Percentiles rank a stretch among this genome's conserved stretches.
Evolutionary conservation across 2,888 invertebrate species (phyloP).

Genomic region (Monoplex corrugatus): DNA sequence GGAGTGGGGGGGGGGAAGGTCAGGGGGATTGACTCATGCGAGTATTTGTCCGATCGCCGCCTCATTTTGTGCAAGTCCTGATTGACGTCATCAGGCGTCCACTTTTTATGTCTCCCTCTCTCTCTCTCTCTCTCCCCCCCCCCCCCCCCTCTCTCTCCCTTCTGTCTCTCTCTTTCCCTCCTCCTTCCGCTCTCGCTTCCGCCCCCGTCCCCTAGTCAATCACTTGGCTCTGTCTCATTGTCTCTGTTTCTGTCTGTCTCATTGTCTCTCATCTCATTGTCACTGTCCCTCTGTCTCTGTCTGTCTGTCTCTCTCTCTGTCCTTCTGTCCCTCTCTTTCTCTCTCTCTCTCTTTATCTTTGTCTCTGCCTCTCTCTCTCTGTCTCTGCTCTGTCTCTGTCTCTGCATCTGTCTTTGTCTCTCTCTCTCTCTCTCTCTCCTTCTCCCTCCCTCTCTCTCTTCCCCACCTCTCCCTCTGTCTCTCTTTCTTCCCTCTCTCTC

Average conservation of each 20-base stretch:
- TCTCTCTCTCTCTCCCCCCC: background rate
- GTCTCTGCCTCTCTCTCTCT: slow-evolving; percentile 8
- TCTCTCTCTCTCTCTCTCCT: background rate
- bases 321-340: background rate
- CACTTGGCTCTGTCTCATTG: background rate
- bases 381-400: slow-evolving; percentile 32
- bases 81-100: too few relatives aligned
- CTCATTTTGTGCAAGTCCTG: too few relatives aligned
- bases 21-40: too few relatives aligned
- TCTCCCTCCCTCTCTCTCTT: too few relatives aligned
- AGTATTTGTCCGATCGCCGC: too few relatives aligned
- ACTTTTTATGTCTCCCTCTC: too few relatives aligned
- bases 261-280: background rate
- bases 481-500: too few relatives aligned
- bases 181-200: background rate
- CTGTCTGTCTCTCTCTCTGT: background rate
- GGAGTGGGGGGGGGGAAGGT: background rate
- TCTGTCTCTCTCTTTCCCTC: background rate
- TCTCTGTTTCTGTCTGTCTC: background rate
- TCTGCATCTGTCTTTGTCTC: slow-evolving; percentile 4
- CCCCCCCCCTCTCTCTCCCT: background rate
- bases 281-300: background rate
- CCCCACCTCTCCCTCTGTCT: too few relatives aligned
- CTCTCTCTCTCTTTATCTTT: background rate
- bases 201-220: background rate